Percentiles rank a stretch among this genome's conserved stretches.
Conservation (phyloP, 2,797 vertebrate species). For the Bovichtus diacanthus region DNA sequence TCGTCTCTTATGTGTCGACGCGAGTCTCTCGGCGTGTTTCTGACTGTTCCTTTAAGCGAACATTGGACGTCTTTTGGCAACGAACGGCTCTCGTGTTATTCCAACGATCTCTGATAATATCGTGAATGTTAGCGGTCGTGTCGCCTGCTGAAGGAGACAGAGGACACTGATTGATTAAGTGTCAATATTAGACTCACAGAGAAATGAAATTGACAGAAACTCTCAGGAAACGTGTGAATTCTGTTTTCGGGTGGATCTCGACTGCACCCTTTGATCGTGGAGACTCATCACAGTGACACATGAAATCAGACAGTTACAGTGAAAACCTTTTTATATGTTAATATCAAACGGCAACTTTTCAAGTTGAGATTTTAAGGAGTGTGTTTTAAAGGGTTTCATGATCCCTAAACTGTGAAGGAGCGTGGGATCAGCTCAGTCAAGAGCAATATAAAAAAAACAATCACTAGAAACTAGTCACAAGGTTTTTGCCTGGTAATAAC, state of each 20-base stretch:
- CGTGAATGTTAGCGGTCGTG: too few relatives aligned
- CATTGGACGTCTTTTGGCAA: neutral
- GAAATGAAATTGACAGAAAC: too few relatives aligned
- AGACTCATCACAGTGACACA: conserved; percentile 54
- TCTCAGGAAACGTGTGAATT: neutral
- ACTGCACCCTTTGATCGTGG: neutral
- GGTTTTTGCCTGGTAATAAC: conserved; percentile 22
- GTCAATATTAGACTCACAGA: neutral
- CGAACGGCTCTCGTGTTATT: neutral
- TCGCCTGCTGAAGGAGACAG: too few relatives aligned
- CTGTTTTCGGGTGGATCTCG: conserved; percentile 15
- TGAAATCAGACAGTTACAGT: conserved; percentile 7
- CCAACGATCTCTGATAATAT: neutral
- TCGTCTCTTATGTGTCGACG: too few relatives aligned
- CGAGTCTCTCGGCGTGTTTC: too few relatives aligned
- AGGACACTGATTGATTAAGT: neutral
- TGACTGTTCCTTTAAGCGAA: neutral
- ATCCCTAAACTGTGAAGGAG: conserved; percentile 2
- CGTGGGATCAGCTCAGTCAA: conserved; percentile 8
- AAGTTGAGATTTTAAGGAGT: conserved; percentile 65
- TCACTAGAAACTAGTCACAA: conserved; percentile 11
- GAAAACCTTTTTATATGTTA: conserved; percentile 14
- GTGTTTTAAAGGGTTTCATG: conserved; percentile 59
- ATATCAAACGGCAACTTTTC: conserved; percentile 63
- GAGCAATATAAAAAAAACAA: neutral